Percentiles rank a stretch among this genome's conserved stretches.
Conservation (phyloP, 2,113 vertebrate genomes). For the Sylvia atricapilla region DNA sequence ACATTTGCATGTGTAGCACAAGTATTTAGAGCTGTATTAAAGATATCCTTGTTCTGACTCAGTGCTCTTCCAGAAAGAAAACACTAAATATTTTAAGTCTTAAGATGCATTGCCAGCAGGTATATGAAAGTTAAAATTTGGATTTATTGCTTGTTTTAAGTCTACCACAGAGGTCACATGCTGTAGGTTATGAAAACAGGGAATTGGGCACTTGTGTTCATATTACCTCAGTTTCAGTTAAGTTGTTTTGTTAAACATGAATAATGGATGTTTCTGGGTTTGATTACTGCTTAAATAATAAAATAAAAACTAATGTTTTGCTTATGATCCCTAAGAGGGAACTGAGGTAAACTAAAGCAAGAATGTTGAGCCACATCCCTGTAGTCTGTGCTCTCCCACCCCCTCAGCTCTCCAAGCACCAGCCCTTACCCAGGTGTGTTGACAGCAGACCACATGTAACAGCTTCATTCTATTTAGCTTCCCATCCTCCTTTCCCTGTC, state of each 20-base stretch:
- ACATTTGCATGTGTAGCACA: background rate
- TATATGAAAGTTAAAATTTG: background rate
- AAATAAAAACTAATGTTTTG: background rate
- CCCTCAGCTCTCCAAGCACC: background rate
- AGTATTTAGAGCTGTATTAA: background rate
- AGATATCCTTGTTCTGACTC: background rate
- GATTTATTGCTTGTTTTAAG: slow-evolving; percentile 10
- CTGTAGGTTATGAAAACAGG: slow-evolving; percentile 22
- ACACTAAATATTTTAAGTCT: background rate
- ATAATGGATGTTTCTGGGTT: background rate
- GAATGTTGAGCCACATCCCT: background rate
- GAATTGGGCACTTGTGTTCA: background rate
- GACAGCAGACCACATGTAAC: background rate
- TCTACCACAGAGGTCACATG: background rate
- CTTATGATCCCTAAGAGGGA: background rate
- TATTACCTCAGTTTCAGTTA: background rate
- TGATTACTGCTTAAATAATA: slow-evolving; percentile 1
- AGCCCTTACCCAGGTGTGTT: background rate
- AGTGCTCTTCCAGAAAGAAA: background rate
- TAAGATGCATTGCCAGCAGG: background rate
- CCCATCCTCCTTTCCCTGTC: background rate
- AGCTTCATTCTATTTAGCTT: background rate
- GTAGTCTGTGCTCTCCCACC: background rate
- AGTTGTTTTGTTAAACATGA: background rate
- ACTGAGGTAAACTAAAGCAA: background rate